phyloP scores from a whole-genome alignment of 35 echinoderm and acorn worm genomes.

The Apostichopus japonicus region DNA sequence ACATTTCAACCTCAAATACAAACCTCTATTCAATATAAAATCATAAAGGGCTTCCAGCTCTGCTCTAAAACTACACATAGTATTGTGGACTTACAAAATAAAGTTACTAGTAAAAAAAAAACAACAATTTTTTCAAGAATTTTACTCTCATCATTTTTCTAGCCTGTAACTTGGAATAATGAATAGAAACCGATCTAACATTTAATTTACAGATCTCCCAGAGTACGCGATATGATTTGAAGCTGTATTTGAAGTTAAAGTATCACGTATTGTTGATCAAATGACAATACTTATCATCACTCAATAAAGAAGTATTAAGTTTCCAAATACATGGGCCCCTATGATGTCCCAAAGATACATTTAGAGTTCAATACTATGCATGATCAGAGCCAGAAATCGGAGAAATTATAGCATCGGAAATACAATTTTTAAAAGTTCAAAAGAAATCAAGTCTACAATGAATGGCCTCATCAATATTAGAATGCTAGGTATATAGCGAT shows the following conservation, averaged over 20 bases:
- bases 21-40: not conserved
- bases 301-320: too few relatives aligned
- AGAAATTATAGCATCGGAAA: not conserved
- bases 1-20: not conserved
- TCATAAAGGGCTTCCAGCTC: not conserved
- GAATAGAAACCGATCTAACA: constrained; percentile 2
- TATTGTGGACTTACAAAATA: not conserved
- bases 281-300: too few relatives aligned
- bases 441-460: constrained; percentile 28
- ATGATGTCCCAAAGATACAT: too few relatives aligned
- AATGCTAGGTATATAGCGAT: not conserved
- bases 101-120: not conserved
- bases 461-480: not conserved
- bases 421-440: not conserved
- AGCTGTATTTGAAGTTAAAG: too few relatives aligned
- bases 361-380: not conserved
- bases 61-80: not conserved
- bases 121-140: constrained; percentile 24
- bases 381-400: constrained; percentile 14
- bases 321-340: too few relatives aligned
- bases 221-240: not conserved
- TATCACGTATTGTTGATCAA: too few relatives aligned
- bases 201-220: too few relatives aligned
- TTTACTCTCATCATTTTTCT: constrained; percentile 14
- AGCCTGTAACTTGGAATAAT: constrained; percentile 44